A percentile compares a stretch with the other conserved stretches of the same genome.
Conservation (phyloP, 2,113 vertebrate species). For the Zonotrichia leucophrys region DNA sequence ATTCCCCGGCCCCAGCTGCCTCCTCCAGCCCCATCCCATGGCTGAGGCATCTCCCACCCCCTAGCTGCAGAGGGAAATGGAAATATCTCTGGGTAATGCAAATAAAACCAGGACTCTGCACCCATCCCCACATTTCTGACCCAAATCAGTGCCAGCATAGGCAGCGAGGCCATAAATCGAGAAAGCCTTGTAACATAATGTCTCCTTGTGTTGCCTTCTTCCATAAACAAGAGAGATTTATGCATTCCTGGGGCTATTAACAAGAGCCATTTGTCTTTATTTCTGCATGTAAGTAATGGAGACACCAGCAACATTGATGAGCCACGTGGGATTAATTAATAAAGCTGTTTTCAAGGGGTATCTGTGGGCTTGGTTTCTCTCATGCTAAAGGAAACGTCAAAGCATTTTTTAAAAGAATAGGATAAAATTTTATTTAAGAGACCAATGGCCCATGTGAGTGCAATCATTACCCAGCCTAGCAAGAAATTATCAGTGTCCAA, state of each 20-base stretch:
- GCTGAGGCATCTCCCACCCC: background rate
- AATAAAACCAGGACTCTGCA: background rate
- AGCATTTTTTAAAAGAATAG: conserved; percentile 48
- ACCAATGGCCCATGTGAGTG: conserved; percentile 31
- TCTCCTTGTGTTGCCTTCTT: conserved; percentile 21
- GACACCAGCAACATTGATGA: conserved; percentile 21
- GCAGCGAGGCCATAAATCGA: background rate
- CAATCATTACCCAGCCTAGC: background rate
- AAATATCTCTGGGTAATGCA: background rate
- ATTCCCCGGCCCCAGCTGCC: background rate
- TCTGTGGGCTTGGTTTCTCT: conserved; percentile 1
- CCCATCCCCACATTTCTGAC: background rate
- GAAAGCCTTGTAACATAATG: background rate
- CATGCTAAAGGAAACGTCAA: background rate
- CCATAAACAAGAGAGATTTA: conserved; percentile 66
- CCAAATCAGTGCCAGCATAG: background rate
- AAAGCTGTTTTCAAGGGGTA: conserved; percentile 29
- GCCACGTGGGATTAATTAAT: conserved; percentile 64
- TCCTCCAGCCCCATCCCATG: background rate
- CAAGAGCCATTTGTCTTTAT: conserved; percentile 66
- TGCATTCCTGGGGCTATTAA: conserved; percentile 43
- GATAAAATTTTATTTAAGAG: conserved; percentile 63
- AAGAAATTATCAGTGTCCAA: conserved; percentile 39
- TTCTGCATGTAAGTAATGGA: conserved; percentile 57
- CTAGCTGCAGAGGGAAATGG: accelerated